phyloP scores from a whole-genome alignment of 2,797 vertebrate species.

The Geotrypetes seraphini region DNA sequence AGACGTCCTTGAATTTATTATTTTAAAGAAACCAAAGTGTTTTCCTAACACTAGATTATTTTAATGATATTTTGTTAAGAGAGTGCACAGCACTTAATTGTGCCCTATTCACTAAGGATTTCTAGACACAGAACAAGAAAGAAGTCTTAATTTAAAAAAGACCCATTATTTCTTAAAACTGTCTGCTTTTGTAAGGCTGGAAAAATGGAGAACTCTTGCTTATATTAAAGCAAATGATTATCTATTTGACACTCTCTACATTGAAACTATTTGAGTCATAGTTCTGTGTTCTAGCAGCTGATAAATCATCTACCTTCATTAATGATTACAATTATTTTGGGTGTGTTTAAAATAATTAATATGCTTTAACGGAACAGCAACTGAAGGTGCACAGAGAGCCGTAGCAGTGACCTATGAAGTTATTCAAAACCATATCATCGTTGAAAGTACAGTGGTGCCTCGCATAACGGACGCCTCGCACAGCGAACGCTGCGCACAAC shows the following conservation, averaged over 20 bases:
- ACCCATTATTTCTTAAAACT: not conserved
- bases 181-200: not conserved
- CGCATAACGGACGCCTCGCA: too few relatives aligned
- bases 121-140: too few relatives aligned
- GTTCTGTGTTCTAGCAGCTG: conserved; percentile 27
- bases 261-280: conserved; percentile 16
- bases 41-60: conserved; percentile 44
- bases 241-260: conserved; percentile 6
- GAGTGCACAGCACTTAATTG: too few relatives aligned
- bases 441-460: too few relatives aligned
- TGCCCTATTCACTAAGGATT: too few relatives aligned
- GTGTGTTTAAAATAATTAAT: conserved; percentile 35
- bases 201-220: not conserved
- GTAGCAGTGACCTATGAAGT: conserved; percentile 17
- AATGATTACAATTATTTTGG: conserved; percentile 25
- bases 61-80: conserved; percentile 51
- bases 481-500: too few relatives aligned
- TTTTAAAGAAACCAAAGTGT: conserved; percentile 26
- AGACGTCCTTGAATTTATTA: too few relatives aligned
- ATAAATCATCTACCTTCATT: conserved; percentile 32
- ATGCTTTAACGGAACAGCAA: conserved; percentile 29
- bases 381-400: conserved; percentile 13
- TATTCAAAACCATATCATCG: conserved; percentile 15
- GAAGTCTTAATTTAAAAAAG: too few relatives aligned
- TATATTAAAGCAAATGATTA: too few relatives aligned